These are phyloP conservation scores for Sorex maritimensis DNA, from an alignment of 2,797 vertebrate genomes.

Conservation along the genomic window DNA sequence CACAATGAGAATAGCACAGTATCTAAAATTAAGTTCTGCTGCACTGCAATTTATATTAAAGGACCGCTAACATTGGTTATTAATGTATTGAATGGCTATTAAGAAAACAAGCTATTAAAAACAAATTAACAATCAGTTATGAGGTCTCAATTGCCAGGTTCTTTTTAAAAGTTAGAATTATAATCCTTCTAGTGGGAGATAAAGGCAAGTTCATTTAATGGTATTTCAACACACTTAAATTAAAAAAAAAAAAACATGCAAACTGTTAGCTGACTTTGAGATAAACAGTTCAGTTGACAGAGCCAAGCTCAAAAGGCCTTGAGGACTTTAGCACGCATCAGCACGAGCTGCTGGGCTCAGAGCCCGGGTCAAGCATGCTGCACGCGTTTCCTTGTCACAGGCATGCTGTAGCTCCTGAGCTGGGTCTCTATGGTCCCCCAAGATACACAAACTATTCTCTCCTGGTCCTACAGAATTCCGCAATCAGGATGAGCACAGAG, in stretches of 20 bases:
- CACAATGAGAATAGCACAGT: background rate
- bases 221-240: background rate
- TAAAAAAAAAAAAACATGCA: background rate
- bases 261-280: background rate
- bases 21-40: background rate
- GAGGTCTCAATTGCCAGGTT: background rate
- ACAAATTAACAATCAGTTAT: conserved; percentile 10
- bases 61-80: background rate
- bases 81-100: conserved; percentile 2
- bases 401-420: too few relatives aligned
- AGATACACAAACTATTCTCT: background rate
- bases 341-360: background rate
- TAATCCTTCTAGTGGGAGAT: background rate
- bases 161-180: conserved; percentile 12
- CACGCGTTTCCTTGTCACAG: too few relatives aligned
- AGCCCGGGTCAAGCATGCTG: background rate
- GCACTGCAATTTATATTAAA: background rate
- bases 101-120: conserved; percentile 45
- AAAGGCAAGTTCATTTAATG: background rate
- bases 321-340: background rate
- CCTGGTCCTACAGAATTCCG: background rate
- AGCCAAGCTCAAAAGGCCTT: background rate
- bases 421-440: background rate
- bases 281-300: background rate
- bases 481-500: background rate